Base-by-base conservation (phyloP, 2,113 vertebrate genomes). In the Ursus arctos region DNA sequence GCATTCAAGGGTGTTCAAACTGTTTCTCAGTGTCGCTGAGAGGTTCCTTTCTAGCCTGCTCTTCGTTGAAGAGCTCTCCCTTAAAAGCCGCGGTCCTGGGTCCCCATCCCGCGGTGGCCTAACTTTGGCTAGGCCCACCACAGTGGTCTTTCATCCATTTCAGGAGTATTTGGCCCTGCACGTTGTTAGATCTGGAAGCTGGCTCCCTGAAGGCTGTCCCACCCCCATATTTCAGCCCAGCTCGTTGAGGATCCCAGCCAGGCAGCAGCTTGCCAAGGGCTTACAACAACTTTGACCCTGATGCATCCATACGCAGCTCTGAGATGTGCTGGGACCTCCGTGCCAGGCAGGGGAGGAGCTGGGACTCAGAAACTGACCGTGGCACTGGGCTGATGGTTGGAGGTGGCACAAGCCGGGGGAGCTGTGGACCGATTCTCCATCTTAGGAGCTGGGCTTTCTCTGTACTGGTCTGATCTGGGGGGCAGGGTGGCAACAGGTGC, bases 211-310 rank as follows among this genome's bases (percentile, higher is more conserved):
- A 55, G 90, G 33, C 36, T 40, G 6, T 33, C 12, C 21, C 2
- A 55, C 7, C 4, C 3, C 15, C 4, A 22, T 74, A 26, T 83
- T 90, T 61, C 40, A 79, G 26, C 3, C 22, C 2, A 92, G 77
- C 69, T 59, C 53, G 6, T 18, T 3, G 57, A 86, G 26, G 47
- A 31, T 53, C 22, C 19, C 0, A 0, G 3, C 10, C 0, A 0
- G 84, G 74, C 79, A 22, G 24, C 22, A 19, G 18, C 22, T 57
- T 40, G 49, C 19, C 69, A 72, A 57, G 28, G 10, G 24, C 14
- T 9, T 31, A 65, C 6, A 40, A 22, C 12, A 26, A 11, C 6
- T 36, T 59, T 63, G 77, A 67, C 5, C 21, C 28, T 16, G 49
- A 59, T 55, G 80, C 74, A 22, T 88, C 10, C 16, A 18, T 16